Evolutionary conservation across 2,113 vertebrate species (phyloP).

Genomic region (Paradisaea rubra): DNA sequence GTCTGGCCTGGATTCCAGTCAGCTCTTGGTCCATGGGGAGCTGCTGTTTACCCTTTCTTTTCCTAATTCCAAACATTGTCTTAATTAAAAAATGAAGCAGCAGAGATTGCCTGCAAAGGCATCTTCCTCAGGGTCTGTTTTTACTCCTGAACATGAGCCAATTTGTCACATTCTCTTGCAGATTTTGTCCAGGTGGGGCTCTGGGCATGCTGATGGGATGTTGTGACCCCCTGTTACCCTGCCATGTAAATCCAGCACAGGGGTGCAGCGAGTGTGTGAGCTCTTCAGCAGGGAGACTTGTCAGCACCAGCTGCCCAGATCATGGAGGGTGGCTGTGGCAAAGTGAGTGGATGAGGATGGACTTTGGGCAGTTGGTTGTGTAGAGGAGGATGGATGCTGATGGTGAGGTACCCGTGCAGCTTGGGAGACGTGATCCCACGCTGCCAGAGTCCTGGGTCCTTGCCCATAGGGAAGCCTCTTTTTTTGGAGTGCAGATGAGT

Average conservation of each 20-base stretch:
- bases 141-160: neutral
- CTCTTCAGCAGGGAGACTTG: neutral
- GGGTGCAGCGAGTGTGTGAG: accelerated
- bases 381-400: neutral
- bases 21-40: neutral
- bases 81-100: neutral
- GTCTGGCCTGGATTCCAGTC: slow-evolving; percentile 67
- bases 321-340: neutral
- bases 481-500: neutral
- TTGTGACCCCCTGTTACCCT: neutral
- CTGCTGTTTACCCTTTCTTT: slow-evolving; percentile 39
- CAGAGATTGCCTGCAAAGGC: neutral
- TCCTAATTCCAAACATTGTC: neutral
- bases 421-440: neutral
- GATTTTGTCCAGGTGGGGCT: neutral
- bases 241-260: neutral
- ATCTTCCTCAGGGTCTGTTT: neutral
- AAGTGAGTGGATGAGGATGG: neutral
- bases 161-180: neutral
- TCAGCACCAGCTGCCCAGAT: neutral
- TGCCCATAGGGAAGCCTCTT: neutral
- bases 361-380: neutral
- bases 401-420: neutral
- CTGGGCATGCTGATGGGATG: neutral
- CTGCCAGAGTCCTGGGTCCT: neutral